Base-by-base conservation (phyloP, 2,888 invertebrate genomes). In the Flexamia atlantica region DNA sequence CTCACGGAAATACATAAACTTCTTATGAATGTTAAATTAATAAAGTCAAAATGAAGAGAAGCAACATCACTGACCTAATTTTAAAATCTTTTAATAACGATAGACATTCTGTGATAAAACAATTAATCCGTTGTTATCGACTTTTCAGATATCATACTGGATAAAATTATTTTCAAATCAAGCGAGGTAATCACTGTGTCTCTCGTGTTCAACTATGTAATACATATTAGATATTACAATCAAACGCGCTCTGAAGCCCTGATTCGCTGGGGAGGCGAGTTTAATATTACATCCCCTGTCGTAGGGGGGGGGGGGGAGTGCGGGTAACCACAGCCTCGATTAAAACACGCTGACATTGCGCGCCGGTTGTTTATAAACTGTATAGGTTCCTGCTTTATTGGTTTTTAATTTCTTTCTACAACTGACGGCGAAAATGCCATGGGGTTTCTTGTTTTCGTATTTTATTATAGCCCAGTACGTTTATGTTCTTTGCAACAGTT, bases 221-320 rank as follows among this genome's bases (percentile, higher is more conserved):
- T 76, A 28, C 42, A 76, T 76, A 50, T 76, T 70, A 70, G 70
- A 70, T 70, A 70, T 70, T 32, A 70, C 70, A 76, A 76, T 46
- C 76, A 76, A 28, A 50, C 40, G 76, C 28, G 50, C 7, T 2
- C 76, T 76, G 50, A 46, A 40, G 50, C 50, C 76, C 40, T 76
- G 76, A 76, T 50, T 76, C 76, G 76, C 76, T 50, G 20, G 76
- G 76, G 76, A 50, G 50, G 76, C 42, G 36, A 42, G 40, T 76
- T 76, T 76, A 76, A 76, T 76, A 76, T 76, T 76, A 76, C 76
- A 50, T 46, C 76, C 46, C 76, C 76, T 28, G 3, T 14, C 28
- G 46, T 9, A 50, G 50, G 50, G 28, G 46, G 40, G 76, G 50
- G 50, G 28, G 17, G 14, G 46, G 28, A 28, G 46, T 42, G 76